Percentiles rank a stretch among this genome's conserved stretches.
Conservation (phyloP, 2,113 vertebrate species). For the Coryphaenoides rupestris region DNA sequence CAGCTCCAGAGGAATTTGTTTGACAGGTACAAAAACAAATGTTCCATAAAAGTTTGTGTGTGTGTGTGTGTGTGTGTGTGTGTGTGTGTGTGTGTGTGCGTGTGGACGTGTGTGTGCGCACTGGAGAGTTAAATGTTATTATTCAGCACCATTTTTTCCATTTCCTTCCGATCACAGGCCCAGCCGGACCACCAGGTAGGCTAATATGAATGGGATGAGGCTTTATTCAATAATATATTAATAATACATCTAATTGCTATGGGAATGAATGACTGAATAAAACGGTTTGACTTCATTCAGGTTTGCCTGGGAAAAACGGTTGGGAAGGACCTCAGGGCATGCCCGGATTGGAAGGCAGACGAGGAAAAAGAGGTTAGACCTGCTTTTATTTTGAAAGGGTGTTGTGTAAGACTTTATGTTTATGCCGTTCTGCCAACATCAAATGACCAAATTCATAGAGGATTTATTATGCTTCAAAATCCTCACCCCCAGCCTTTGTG, state of each 20-base stretch:
- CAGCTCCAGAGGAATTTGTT: conserved; percentile 80
- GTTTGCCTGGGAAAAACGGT: conserved; percentile 44
- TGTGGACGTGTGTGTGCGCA: no score
- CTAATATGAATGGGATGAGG: conserved; percentile 35
- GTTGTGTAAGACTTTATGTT: neutral
- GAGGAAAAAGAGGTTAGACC: conserved; percentile 55
- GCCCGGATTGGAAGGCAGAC: conserved; percentile 59
- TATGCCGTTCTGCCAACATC: no score
- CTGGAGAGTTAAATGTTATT: neutral
- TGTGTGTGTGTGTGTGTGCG: neutral
- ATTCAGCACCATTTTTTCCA: conserved; percentile 1
- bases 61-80: neutral
- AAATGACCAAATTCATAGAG: no score
- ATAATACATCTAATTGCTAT: no score
- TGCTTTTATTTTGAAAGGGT: neutral
- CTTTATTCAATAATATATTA: no score
- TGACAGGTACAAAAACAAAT: conserved; percentile 75
- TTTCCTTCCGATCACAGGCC: conserved; percentile 65
- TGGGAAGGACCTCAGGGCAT: conserved; percentile 42
- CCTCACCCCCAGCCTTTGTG: no score
- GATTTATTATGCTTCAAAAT: no score
- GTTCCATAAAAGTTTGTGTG: neutral
- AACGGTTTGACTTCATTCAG: conserved; percentile 16
- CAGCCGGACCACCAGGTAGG: conserved; percentile 85
- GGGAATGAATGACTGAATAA: no score